Base-by-base conservation (phyloP, 1,140 invertebrate species). In the Thrips palmi region DNA sequence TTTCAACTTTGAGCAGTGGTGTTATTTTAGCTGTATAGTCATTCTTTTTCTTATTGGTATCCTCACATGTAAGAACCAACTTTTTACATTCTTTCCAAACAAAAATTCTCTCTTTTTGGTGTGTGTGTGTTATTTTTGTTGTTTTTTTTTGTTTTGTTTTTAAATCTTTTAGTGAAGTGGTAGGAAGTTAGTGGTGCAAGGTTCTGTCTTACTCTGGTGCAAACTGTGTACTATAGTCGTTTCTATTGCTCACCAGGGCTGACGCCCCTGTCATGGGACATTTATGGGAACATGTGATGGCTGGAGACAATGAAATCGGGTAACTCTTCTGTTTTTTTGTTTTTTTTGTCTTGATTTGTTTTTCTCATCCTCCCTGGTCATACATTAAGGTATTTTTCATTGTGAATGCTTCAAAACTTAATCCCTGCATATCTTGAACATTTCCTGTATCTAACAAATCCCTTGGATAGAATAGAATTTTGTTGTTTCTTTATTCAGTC, bases 241-340 rank as follows among this genome's bases (percentile, higher is more conserved):
- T 43, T 50, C 43, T 55, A 50, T 38, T 58, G 50, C 47, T 67
- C 65, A 43, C 59, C 57, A 89, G 88, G 89, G 88, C 87, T 49
- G 89, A 97, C 72, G 89, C 89, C 52, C 87, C 89, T 47, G 77
- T 94, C 49, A 78, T 93, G 75, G 86, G 77, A 49, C 84, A 92
- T 65, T 60, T 86, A 45, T 93, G 87, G 88, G 91, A 96, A 69
- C 77, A 74, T 63, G 65, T 74, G 54, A 69, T 93, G 52, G 73
- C 70, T 60, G 73, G 72, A 50, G 86, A 91, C 58, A 53, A 74
- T 48, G 64, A 68, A 43, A 56, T 70, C 52, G 79, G 80, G 45
- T 47, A 41, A 43, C 40, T 41, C 33, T 24, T 30, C n/a, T n/a
- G n/a, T n/a, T n/a, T n/a, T n/a, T n/a, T n/a, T n/a, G n/a, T n/a